Evolutionary conservation across 2,797 vertebrate genomes (phyloP), one percentile per base, ranked within the genome.

Genomic region (Acipenser transmontanus): DNA sequence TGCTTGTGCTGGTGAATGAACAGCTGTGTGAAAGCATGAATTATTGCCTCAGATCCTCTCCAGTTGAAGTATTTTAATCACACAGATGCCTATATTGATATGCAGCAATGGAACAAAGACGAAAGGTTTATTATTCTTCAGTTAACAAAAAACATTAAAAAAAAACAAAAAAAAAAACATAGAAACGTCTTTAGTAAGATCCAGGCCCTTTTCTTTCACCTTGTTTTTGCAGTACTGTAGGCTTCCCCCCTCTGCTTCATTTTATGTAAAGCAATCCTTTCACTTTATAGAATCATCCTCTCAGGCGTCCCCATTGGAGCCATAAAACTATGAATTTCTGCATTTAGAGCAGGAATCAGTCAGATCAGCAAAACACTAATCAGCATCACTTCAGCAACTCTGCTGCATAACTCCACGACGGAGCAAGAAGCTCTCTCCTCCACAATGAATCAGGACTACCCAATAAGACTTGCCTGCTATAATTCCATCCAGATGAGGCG

Each of bases 1-100:
- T 52, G 20, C 64, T 48, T 48, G 64, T 12, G 34, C 20, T 48
- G 49, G 51, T 59, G 64, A 56, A 65, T 56, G 13, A 8, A 57
- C 51, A 56, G 11, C 12, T 51, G 20, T 51, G 51, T 11, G 54
- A 57, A n/a, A 57, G 54, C 54, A n/a, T 3, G 54, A n/a, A 57
- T 57, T 11, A 57, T 57, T 57, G 14, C 64, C 47, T 47, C 52
- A 12, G 51, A 48, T 20, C 47, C 6, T 10, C 49, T 57, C 64
- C 54, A n/a, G 64, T 47, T 57, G 20, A 14, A 47, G 57, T n/a
- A 34, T 47, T 14, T 51, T 49, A 13, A 61, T 47, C 64, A 57
- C 52, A 47, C 14, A 34, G n/a, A 13, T n/a, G 12, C 51, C 51
- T 65, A 4, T 13, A 8, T 13, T 66, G 64, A 54, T 57, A 47